phyloP scores from a whole-genome alignment of 2,797 vertebrate species.

The Enteromius fasciolatus region DNA sequence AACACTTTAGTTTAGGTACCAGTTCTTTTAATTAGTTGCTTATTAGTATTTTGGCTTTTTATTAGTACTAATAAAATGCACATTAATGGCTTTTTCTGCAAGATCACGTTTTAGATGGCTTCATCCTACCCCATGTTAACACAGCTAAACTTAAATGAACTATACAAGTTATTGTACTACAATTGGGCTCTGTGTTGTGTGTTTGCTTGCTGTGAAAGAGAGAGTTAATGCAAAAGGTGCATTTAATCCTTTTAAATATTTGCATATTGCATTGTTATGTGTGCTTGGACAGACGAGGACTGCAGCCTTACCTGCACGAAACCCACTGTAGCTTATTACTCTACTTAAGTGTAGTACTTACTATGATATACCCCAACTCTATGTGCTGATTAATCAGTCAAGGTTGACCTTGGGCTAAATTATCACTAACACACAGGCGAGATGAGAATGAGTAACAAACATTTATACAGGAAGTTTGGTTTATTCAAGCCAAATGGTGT shows the following conservation, averaged over 20 bases:
- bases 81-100: neutral
- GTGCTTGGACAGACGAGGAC: neutral
- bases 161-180: neutral
- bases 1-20: neutral
- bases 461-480: neutral
- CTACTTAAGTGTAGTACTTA: neutral
- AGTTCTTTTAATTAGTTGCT: neutral
- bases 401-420: neutral
- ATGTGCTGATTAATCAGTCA: neutral
- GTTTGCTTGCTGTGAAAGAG: neutral
- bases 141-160: neutral
- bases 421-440: neutral
- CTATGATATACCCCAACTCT: neutral
- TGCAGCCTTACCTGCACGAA: neutral
- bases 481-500: neutral
- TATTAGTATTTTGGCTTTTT: neutral
- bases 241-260: conserved; percentile 14
- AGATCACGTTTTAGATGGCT: neutral
- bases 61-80: neutral
- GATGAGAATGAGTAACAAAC: neutral
- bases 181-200: neutral
- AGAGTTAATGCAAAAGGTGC: neutral
- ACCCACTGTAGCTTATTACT: neutral
- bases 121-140: neutral
- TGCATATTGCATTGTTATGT: neutral